Evolutionary conservation across 1,140 invertebrate species (phyloP), one percentile per base, ranked within the genome.

Genomic region (Galendromus occidentalis): DNA sequence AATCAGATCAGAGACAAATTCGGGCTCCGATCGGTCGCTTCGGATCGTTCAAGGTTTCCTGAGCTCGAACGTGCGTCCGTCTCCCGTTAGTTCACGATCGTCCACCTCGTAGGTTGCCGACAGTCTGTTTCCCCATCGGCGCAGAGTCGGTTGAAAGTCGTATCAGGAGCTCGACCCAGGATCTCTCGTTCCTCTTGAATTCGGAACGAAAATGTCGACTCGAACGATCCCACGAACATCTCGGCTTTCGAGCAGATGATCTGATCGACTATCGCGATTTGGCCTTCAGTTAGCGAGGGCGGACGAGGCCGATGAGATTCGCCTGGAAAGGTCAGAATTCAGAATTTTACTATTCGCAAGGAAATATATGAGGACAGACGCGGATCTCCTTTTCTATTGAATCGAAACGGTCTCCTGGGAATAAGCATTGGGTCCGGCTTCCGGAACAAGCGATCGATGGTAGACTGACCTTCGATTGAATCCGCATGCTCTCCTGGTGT

Each of bases 181-280:
- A 97, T 93, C 78, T 97, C 92, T 47, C 94, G 80, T 74, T 97
- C 93, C 75, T 98, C 94, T 79, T 95, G 91, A 68, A 97, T 97
- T 64, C 93, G 80, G 74, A 88, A 94, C 14, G 91, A 87, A 77
- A 95, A 98, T 28, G 94, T 98, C 68, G 93, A 97, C 73, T 91
- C 88, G 73, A 86, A 80, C 0, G 89, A 91, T 30, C 94, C 93
- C 68, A 95, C 83, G 74, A 95, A 93, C 65, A 67, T 65, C 80
- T 81, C 80, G 5, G 88, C 84, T 77, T 87, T 82, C 0, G 91
- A 85, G 78, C 89, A 93, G 69, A 97, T 87, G 70, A 94, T 89
- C 79, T 98, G 94, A 75, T 98, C 93, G 66, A 98, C 84, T 68
- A 98, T 92, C 1, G 93, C 91, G 42, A 90, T 75, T 17, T 86